A percentile compares a stretch with the other conserved stretches of the same genome.
Evolutionary conservation across 2,888 invertebrate genomes (phyloP).

Genomic region (Drepana falcataria): DNA sequence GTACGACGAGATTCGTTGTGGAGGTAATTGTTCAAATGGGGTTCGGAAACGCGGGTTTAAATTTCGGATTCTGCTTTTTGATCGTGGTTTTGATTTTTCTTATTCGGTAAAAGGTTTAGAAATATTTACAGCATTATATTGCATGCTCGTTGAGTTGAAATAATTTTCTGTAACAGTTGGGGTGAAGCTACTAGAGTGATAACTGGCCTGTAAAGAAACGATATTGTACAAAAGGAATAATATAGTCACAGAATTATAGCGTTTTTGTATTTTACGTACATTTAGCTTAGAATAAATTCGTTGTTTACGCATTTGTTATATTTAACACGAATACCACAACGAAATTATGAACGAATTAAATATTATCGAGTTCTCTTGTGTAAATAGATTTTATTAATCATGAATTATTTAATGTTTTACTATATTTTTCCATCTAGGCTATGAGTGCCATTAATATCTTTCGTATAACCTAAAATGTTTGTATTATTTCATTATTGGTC

Average conservation of each 20-base stretch:
- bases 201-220: slow-evolving; percentile 14
- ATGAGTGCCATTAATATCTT: slow-evolving; percentile 71
- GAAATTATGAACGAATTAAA: not conserved
- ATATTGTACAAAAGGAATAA: slow-evolving; percentile 42
- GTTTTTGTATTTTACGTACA: slow-evolving; percentile 16
- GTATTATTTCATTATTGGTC: slow-evolving; percentile 27
- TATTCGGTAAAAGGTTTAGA: no score
- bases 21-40: no score
- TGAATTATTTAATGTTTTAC: slow-evolving; percentile 2
- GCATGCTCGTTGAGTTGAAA: no score
- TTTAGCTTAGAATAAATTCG: slow-evolving; percentile 11
- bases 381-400: slow-evolving; percentile 5
- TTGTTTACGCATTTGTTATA: slow-evolving; percentile 37
- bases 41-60: no score
- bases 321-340: slow-evolving; percentile 19
- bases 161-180: no score
- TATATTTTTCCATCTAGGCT: slow-evolving; percentile 46
- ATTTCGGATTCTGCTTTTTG: no score
- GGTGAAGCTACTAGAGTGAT: no score
- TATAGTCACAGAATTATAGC: slow-evolving; percentile 24
- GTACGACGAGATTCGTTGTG: no score
- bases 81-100: no score
- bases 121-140: no score
- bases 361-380: not conserved
- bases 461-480: slow-evolving; percentile 38